A percentile compares a stretch with the other conserved stretches of the same genome.
These are phyloP conservation scores for Sesia apiformis DNA, from an alignment of 2,888 invertebrate species.

Conservation along the genomic window DNA sequence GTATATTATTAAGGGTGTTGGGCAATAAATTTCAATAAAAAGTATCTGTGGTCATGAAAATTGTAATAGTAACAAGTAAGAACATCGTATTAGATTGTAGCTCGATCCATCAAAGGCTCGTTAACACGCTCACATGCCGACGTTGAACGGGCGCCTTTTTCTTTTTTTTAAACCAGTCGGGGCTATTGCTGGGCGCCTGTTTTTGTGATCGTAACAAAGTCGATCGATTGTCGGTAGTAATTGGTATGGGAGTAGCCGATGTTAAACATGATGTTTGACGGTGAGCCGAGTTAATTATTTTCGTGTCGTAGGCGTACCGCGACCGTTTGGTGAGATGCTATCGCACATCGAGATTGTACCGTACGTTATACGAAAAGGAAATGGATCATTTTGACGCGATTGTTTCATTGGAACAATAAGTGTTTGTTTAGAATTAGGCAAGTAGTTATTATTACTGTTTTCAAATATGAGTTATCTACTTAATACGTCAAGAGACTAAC, in stretches of 20 bases:
- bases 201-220: constrained; percentile 37
- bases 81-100: constrained; percentile 46
- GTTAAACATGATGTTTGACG: constrained; percentile 68
- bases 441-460: too few species aligned
- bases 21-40: constrained; percentile 29
- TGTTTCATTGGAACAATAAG: constrained; percentile 31
- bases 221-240: constrained; percentile 66
- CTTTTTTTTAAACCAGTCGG: constrained; percentile 38
- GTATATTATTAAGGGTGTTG: constrained; percentile 22
- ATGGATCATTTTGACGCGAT: constrained; percentile 47
- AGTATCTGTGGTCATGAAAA: constrained; percentile 36
- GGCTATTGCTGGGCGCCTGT: constrained; percentile 51
- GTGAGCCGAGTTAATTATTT: constrained; percentile 67
- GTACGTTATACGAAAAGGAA: constrained; percentile 43
- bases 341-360: constrained; percentile 46
- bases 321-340: constrained; percentile 41
- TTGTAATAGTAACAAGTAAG: constrained; percentile 26
- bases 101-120: constrained; percentile 66
- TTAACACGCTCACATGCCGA: constrained; percentile 52
- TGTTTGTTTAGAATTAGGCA: constrained; percentile 24
- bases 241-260: constrained; percentile 69
- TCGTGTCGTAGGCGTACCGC: constrained; percentile 62
- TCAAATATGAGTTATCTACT: too few species aligned
- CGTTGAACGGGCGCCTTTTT: constrained; percentile 17
- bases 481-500: too few species aligned